Base-by-base conservation (phyloP, 2,113 vertebrate species). In the Planiliza haematocheilus region DNA sequence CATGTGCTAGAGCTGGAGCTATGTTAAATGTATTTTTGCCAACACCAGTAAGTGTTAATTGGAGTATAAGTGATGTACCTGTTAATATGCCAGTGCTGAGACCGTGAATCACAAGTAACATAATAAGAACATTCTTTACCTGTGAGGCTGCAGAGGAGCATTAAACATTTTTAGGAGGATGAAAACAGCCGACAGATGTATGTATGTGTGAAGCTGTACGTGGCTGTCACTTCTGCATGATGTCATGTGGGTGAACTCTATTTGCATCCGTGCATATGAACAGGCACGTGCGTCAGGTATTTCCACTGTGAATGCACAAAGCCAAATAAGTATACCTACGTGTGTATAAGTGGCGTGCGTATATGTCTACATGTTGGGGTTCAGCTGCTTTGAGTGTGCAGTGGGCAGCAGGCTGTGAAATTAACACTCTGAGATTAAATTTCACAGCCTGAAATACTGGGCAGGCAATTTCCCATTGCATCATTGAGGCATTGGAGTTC, bases 391-490 rank as follows among this genome's bases (percentile, higher is more conserved):
- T n/a, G 59, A 56, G 65, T 68, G 66, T 58, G 69, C 74, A 39
- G 71, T 60, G 70, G 59, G 78, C 60, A 81, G 81, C 65, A 65
- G 57, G 57, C 74, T 77, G 83, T 89, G 82, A 91, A 88, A 85
- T 86, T 52, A 77, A 85, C 86, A 89, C 85, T 79, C 21, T 53
- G 75, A 70, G 85, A 82, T 66, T 77, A 85, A 70, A 84, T 86
- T 89, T 89, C 78, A 79, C 84, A 87, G 72, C 43, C 70, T 77
- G 77, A 60, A 81, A 84, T 79, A 82, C 55, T 60, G 51, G 42
- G 58, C 20, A 78, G 77, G 59, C 74, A 78, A 69, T 85, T 65
- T 86, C 65, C 75, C n/a, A 17, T 76, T 83, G 46, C 76, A 74
- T 81, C 66, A 84, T 11, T 16, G 17, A 71, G 37, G 17, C 50